phyloP scores from a whole-genome alignment of 2,888 invertebrate species.

The Lasioglossum pauxillum region DNA sequence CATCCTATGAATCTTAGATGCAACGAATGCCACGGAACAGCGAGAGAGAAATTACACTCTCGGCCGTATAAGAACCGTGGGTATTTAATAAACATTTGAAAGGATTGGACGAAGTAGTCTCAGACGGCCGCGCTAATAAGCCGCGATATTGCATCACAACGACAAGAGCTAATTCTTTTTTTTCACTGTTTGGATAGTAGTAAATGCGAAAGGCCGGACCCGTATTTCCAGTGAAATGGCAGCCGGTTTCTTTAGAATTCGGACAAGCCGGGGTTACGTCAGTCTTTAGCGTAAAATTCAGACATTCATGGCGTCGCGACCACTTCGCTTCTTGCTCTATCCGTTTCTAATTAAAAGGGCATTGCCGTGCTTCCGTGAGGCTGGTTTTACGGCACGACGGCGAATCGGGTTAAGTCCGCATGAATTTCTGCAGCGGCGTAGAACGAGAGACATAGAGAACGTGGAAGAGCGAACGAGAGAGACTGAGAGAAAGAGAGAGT shows the following conservation, averaged over 20 bases:
- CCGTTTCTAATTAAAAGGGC: slow-evolving; percentile 58
- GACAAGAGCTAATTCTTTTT: slow-evolving; percentile 29
- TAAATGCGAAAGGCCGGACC: not conserved
- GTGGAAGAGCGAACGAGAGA: not conserved
- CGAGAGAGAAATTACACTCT: not conserved
- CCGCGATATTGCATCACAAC: slow-evolving; percentile 20
- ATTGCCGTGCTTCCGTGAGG: slow-evolving; percentile 38
- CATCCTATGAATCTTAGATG: not conserved
- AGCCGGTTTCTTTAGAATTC: slow-evolving; percentile 41
- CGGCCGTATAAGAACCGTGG: not conserved
- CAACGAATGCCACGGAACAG: not conserved
- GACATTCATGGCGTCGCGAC: slow-evolving; percentile 43
- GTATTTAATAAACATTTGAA: not conserved
- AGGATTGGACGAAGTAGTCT: not conserved
- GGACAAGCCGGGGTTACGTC: slow-evolving; percentile 30
- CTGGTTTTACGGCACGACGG: slow-evolving; percentile 27
- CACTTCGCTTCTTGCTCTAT: slow-evolving; percentile 43
- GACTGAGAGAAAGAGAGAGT: not conserved
- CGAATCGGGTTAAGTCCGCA: slow-evolving; percentile 48
- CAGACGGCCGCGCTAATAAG: not conserved
- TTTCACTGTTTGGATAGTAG: not conserved
- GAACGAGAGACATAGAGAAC: not conserved
- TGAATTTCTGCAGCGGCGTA: slow-evolving; percentile 38
- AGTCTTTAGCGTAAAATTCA: slow-evolving; percentile 45
- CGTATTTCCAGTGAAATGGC: slow-evolving; percentile 30